Evolutionary conservation across 2,113 vertebrate genomes (phyloP).

Genomic region (Amphiprion percula): DNA sequence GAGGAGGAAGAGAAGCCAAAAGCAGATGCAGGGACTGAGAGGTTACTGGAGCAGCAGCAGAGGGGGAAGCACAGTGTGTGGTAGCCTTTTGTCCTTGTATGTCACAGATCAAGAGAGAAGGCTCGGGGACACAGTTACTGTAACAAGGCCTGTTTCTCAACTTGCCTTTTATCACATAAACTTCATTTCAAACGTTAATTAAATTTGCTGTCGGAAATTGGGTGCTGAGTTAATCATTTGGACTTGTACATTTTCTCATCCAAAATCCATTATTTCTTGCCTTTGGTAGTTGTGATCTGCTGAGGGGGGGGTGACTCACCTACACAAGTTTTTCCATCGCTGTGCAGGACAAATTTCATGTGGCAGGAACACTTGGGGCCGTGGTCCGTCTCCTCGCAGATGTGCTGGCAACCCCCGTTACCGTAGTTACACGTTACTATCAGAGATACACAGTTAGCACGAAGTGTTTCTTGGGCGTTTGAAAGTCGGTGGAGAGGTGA

Average conservation of each 20-base stretch:
- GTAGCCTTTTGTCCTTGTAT: constrained; percentile 80
- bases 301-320: constrained; percentile 87
- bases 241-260: constrained; percentile 28
- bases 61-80: constrained; percentile 56
- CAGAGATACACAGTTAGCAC: constrained; percentile 44
- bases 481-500: constrained; percentile 12
- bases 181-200: constrained; percentile 50
- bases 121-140: constrained; percentile 38
- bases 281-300: constrained; percentile 1
- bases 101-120: constrained; percentile 68
- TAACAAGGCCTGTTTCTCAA: constrained; percentile 33
- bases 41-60: constrained; percentile 70
- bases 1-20: constrained; percentile 54
- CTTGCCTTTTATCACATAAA: constrained; percentile 41
- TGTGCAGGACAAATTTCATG: constrained; percentile 95
- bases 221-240: constrained; percentile 22
- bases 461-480: not conserved
- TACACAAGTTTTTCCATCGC: constrained; percentile 96
- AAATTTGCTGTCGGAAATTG: constrained; percentile 43
- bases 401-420: constrained; percentile 98
- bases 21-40: constrained; percentile 67
- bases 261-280: constrained; percentile 25
- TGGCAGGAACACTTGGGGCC: constrained; percentile 96
- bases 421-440: constrained; percentile 99
- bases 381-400: constrained; percentile 96